Evolutionary conservation across 2,797 vertebrate genomes (phyloP), one percentile per base, ranked within the genome.

Genomic region (Coranthus polyacanthus): DNA sequence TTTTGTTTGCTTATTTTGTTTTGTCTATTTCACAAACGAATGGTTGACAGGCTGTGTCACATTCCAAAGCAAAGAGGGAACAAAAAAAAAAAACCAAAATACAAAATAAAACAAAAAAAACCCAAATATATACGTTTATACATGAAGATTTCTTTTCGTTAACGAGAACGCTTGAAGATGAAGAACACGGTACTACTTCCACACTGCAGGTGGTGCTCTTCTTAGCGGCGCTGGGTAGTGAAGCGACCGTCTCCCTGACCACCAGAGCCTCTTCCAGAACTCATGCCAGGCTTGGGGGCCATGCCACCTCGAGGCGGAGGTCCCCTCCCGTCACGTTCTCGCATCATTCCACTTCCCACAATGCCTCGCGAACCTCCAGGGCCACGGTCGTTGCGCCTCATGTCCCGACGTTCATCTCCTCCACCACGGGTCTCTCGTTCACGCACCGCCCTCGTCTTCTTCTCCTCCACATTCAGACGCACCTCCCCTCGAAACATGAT

Each of bases 401-500:
- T 94, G 90, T 97, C 96, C 54, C 96, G 93, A 1, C 96, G 90
- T 15, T 96, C 96, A 13, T 97, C 96, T 58, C 94, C 57, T 17
- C 95, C 75, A 0, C 95, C 94, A 2, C 97, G 94, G n/a, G 92
- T 96, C 83, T 98, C 97, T 26, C 96, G 86, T 36, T 98, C 97
- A 11, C 97, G 95, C 15, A 95, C 95, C 0, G 95, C 96, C 85
- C 97, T 92, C 0, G 96, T 98, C 85, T 99, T 99, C 79, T 99
- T 99, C 91, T 99, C 98, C 78, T 99, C 98, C 56, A 99, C 98
- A 26, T 99, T 99, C 83, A 99, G 93, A 62, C 97, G 96, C 55
- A 99, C 97, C 85, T 99, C 98, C 0, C 96, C 97, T 13, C 96
- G 96, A 78, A 99, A 99, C 97, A 99, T 98, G 83, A 99, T 95